Percentiles rank a stretch among this genome's conserved stretches.
phyloP scores from a whole-genome alignment of 2,797 vertebrate species.

The Pelodytes ibericus region DNA sequence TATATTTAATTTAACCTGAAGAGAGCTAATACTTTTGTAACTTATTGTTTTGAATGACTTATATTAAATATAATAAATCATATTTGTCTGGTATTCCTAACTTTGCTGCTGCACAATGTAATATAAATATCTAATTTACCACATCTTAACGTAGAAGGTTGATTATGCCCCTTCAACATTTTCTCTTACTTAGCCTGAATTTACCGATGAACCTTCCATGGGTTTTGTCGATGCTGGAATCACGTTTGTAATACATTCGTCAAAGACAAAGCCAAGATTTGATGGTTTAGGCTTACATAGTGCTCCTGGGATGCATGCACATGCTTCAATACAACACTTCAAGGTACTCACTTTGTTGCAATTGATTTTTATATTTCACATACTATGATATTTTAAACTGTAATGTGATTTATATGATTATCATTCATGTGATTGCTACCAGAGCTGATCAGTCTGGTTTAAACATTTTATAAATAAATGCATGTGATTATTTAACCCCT shows the following conservation, averaged over 20 bases:
- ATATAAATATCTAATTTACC: too few relatives aligned
- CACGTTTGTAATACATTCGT: constrained; percentile 72
- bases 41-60: not conserved
- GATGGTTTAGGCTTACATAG: constrained; percentile 70
- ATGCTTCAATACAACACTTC: constrained; percentile 66
- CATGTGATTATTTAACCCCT: not conserved
- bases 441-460: too few relatives aligned
- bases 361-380: constrained; percentile 21
- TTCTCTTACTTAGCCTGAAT: constrained; percentile 62
- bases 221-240: constrained; percentile 72
- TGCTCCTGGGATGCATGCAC: constrained; percentile 66
- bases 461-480: constrained; percentile 17
- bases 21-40: too few relatives aligned
- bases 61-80: not conserved
- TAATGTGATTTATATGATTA: constrained; percentile 2
- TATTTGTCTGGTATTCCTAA: too few relatives aligned
- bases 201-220: constrained; percentile 71
- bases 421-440: not conserved
- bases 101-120: not conserved
- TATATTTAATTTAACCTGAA: too few relatives aligned
- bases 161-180: too few relatives aligned
- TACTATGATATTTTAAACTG: constrained; percentile 15
- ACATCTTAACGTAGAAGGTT: too few relatives aligned
- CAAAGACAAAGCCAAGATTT: constrained; percentile 67
- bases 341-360: constrained; percentile 71